A percentile compares a stretch with the other conserved stretches of the same genome.
Conservation (phyloP, 53 echinoderm and acorn worm species). For the Apostichopus leukothele region DNA sequence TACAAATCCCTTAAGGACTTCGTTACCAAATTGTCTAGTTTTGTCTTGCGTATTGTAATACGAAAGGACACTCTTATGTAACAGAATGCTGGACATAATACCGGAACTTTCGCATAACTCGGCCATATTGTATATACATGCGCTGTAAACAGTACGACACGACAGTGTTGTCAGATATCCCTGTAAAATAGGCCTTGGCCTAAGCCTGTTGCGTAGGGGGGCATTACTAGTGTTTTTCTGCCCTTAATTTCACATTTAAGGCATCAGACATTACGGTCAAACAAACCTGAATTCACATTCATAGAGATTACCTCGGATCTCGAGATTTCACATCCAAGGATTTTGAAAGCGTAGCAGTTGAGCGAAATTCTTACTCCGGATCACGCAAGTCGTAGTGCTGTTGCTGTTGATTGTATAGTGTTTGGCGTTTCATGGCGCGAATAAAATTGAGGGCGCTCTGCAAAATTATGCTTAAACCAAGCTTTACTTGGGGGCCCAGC, state of each 20-base stretch:
- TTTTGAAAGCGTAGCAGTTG: slow-evolving; percentile 39
- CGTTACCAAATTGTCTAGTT: not conserved
- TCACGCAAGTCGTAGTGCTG: too few species aligned
- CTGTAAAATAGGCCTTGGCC: slow-evolving; percentile 8
- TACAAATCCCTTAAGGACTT: too few species aligned
- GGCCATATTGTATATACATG: slow-evolving; percentile 16
- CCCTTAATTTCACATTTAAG: not conserved
- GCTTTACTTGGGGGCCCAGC: too few species aligned
- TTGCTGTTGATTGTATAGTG: not conserved
- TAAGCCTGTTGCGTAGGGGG: slow-evolving; percentile 12
- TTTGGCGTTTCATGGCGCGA: slow-evolving; percentile 29
- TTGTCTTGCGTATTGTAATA: not conserved
- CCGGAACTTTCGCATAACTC: slow-evolving; percentile 41
- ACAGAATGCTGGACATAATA: not conserved
- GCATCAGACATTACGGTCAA: slow-evolving; percentile 5
- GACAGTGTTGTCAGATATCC: slow-evolving; percentile 35
- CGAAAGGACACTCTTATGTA: not conserved
- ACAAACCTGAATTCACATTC: not conserved
- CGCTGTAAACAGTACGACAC: not conserved
- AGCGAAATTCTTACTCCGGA: slow-evolving; percentile 18
- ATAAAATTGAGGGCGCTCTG: not conserved
- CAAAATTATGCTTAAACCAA: too few species aligned
- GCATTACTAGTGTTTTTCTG: not conserved
- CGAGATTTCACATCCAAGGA: slow-evolving; percentile 7
- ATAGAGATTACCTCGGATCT: slow-evolving; percentile 17